Base-by-base conservation (phyloP, 2,113 vertebrate genomes). In the Poeciliopsis occidentalis region DNA sequence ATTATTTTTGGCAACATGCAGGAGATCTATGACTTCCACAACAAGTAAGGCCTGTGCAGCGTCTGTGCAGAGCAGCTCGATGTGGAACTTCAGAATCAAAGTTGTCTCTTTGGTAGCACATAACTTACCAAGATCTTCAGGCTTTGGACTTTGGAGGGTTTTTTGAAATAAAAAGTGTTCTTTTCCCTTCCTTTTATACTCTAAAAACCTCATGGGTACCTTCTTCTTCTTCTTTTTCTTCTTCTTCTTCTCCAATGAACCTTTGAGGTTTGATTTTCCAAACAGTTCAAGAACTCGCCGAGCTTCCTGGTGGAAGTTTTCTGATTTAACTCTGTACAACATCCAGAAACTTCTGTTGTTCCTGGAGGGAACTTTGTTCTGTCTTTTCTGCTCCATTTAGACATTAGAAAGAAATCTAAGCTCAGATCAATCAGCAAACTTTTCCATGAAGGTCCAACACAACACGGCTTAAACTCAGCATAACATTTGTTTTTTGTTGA, bases 1-100 rank as follows among this genome's bases (percentile, higher is more conserved):
- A 91, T 98, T 85, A 95, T 99, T 84, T 99, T 99, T 79, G 98
- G 98, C 81, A 99, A 99, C 92, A 99, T 99, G 92, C 98, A 98
- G 92, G 96, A 99, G 75, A 98, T 99, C 78, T 99, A 96, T 41
- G 98, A 99, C 88, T 99, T 99, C 88, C 98, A 99, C 89, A 98
- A 93, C 94, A 99, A 97, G 98, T 99, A 94, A 82, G 97, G 54
- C 47, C 10, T 41, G 1, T 4, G 34, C 47, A 57, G 26, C 30
- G 5, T 66, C 3, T 57, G 64, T 67, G 31, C 4, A 8, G 24
- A 19, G 24, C 22, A 12, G 12, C 39, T 41, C 1, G 0, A 41
- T 3, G 12, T 41, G 12, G 13, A 3, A 15, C 13, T 41, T 41
- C 13, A 19, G 51, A n/a, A 57, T 24, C 24, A 10, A 24, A n/a